Base-by-base conservation (phyloP, 2,888 invertebrate species). In the Campoletis raptor region DNA sequence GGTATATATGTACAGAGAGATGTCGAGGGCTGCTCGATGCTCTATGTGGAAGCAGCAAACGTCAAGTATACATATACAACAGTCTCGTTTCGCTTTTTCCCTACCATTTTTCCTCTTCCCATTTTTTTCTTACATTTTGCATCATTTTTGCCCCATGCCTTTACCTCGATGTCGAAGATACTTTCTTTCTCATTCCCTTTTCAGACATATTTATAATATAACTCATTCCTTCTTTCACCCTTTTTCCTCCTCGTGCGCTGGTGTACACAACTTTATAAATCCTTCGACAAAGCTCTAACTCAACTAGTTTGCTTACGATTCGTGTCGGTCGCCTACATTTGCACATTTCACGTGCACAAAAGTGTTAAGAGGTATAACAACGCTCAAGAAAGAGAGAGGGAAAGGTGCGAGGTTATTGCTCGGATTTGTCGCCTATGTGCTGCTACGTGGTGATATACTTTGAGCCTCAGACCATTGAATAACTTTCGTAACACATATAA, bases 301-400 rank as follows among this genome's bases (percentile, higher is more conserved):
- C 90, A 91, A 90, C 89, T 90, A 88, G 90, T 90, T 91, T 90
- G 89, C 89, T 88, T 90, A 90, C 89, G 90, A 92, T 91, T 92
- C 92, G 90, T 88, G 90, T 87, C 88, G 89, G 85, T 89, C 87
- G 91, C 87, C 87, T 87, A 88, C 90, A 90, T 90, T 91, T 88
- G 91, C 91, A 89, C 91, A 89, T 90, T 91, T 90, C 86, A 89
- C 89, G 89, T 89, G 77, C n/a, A 64, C 76, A 61, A 78, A 83
- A 83, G 72, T 72, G 18, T 57, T 72, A 15, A 48, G 61, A 80
- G 70, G 45, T 24, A 48, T 24, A 48, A 78, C 9, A 78, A 78
- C 70, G 30, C 57, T 69, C 45, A 36, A 64, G 36, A 8, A 45
- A 36, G 21, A 83, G 40, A 73, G 48, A 54, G 74, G 18, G 66